These are phyloP conservation scores for Carlito syrichta DNA, from an alignment of 2,113 vertebrate species.

Conservation along the genomic window DNA sequence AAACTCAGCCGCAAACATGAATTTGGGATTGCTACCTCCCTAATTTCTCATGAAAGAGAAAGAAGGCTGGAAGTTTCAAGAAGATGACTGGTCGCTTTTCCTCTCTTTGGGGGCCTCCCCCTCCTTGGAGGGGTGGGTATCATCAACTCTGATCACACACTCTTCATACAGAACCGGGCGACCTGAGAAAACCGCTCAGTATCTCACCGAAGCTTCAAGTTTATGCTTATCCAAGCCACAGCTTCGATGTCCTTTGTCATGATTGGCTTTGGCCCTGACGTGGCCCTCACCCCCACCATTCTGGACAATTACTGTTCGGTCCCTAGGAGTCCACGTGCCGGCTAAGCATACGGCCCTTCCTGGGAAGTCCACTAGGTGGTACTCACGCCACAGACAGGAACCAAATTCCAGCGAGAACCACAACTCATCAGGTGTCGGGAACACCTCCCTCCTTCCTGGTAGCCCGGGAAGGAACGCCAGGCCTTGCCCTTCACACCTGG, in stretches of 20 bases:
- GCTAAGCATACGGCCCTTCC: neutral
- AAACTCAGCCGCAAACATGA: neutral
- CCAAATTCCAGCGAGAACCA: neutral
- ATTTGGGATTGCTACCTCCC: neutral
- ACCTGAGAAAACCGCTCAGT: neutral
- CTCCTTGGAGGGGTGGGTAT: neutral
- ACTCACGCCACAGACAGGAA: neutral
- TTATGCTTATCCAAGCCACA: neutral
- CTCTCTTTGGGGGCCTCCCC: too few species aligned
- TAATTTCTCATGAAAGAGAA: neutral
- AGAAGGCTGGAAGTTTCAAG: neutral
- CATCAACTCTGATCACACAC: neutral
- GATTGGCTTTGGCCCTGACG: neutral
- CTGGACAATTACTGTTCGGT: neutral
- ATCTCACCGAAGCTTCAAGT: neutral
- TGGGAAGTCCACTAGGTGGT: constrained; percentile 21
- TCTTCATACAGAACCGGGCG: too few species aligned
- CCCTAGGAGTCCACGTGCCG: fast-evolving
- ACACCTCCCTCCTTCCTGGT: neutral
- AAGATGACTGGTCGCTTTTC: neutral
- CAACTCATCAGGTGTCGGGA: too few species aligned
- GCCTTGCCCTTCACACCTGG: too few species aligned
- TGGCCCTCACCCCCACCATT: too few species aligned
- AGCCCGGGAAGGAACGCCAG: too few species aligned
- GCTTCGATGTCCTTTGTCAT: neutral